Evolutionary conservation across 2,888 invertebrate genomes (phyloP), one percentile per base, ranked within the genome.

Genomic region (Cataglyphis altisquamis): DNA sequence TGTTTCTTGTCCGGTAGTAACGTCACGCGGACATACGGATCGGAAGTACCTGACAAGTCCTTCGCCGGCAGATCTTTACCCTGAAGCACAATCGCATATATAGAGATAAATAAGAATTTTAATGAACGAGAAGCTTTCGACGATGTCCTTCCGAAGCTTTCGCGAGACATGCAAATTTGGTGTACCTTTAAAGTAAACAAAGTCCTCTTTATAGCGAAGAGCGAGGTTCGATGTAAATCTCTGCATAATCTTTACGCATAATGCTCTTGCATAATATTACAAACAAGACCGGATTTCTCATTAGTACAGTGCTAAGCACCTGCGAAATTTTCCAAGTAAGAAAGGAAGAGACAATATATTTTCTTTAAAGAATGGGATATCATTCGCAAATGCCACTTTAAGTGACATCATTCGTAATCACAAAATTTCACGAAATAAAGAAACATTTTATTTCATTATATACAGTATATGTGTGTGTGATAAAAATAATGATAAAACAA

Each of bases 21-120:
- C 9, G 98, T 98, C 3, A 98, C 98, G 57, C 98, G 96, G 4
- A 98, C 98, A 94, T 98, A 98, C 0, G 98, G 98, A 95, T 98
- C 98, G 45, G 98, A 98, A 21, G 98, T 98, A 3, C 98, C 98
- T 86, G 98, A 98, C 90, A 98, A 96, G 95, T 98, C 98, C 95
- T 98, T 98, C 2, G 98, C 98, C 84, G 98, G 98, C n/a, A 98
- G 96, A 92, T 98, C 98, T 95, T 98, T 98, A 93, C 98, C 98
- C 97, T 98, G 95, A 3, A 95, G 2, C 25, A 78, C 18, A 36
- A 70, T 70, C 25, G 12, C 5, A 9, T 32, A 32, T 70, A n/a
- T 8, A 9, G 3, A 52, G 29, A 55, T 25, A n/a, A 55, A 18
- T 10, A 1, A 18, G 29, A 78, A 78, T 70, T 78, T 45, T 68